These are phyloP conservation scores for Leucoma salicis DNA, from an alignment of 2,888 invertebrate species.

Conservation along the genomic window DNA sequence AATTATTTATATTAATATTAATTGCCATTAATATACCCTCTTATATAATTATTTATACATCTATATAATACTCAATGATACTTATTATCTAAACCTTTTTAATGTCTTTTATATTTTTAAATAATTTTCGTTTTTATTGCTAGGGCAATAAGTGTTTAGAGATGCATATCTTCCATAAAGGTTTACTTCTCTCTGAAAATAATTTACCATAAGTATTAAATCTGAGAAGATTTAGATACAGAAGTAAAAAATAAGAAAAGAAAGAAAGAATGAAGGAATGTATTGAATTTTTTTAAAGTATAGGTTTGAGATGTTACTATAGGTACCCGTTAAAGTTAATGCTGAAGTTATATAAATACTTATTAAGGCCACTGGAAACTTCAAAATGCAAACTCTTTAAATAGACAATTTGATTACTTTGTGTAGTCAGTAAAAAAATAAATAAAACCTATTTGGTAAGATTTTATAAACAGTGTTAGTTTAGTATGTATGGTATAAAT, in stretches of 20 bases:
- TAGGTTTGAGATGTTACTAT: neutral
- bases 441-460: no score
- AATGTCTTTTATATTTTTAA: neutral
- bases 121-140: neutral
- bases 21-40: conserved; percentile 11
- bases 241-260: neutral
- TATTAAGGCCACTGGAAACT: neutral
- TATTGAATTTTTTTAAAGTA: neutral
- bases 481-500: no score
- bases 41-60: conserved; percentile 16
- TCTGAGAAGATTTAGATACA: neutral
- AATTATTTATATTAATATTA: conserved; percentile 4
- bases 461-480: no score
- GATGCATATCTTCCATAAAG: neutral
- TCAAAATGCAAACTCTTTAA: no score
- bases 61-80: conserved; percentile 29
- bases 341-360: neutral
- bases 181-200: neutral
- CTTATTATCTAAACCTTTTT: conserved; percentile 18
- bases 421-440: no score
- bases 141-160: neutral
- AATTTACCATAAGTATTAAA: neutral
- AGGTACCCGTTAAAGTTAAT: neutral
- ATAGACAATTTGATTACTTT: no score
- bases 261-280: neutral